phyloP scores from a whole-genome alignment of 2,888 invertebrate genomes.

The Chaetoderma sp. region DNA sequence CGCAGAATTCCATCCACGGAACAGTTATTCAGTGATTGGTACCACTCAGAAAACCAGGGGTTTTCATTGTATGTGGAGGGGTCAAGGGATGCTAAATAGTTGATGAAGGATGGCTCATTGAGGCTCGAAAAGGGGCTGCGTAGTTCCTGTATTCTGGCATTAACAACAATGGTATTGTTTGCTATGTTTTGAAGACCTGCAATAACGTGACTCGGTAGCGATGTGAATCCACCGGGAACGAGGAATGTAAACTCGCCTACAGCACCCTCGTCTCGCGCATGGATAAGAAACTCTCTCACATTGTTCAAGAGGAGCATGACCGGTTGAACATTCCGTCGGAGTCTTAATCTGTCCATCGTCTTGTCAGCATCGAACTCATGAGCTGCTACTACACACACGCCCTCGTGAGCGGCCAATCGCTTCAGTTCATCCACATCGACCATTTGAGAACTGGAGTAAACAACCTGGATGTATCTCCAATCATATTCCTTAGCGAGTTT shows the following conservation, averaged over 20 bases:
- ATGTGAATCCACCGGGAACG: conserved; percentile 42
- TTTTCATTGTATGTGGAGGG: conserved; percentile 45
- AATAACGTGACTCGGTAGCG: conserved; percentile 30
- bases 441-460: conserved; percentile 40
- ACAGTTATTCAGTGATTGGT: conserved; percentile 50
- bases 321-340: conserved; percentile 42
- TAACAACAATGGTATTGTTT: conserved; percentile 48
- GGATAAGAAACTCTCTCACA: conserved; percentile 37
- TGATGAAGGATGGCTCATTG: conserved; percentile 24
- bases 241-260: conserved; percentile 54
- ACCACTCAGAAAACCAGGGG: conserved; percentile 64
- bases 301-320: conserved; percentile 44
- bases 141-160: conserved; percentile 22
- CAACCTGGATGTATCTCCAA: conserved; percentile 68
- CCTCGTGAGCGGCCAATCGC: conserved; percentile 46
- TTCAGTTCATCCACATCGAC: conserved; percentile 36
- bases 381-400: conserved; percentile 58
- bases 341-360: conserved; percentile 34
- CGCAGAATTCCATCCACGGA: conserved; percentile 36
- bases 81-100: conserved; percentile 42
- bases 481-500: conserved; percentile 63
- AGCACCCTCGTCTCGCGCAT: conserved; percentile 31
- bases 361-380: conserved; percentile 29
- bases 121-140: not conserved
- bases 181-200: conserved; percentile 49